Conservation (phyloP, 2,888 invertebrate genomes). For the Reticulitermes lucifugus region DNA sequence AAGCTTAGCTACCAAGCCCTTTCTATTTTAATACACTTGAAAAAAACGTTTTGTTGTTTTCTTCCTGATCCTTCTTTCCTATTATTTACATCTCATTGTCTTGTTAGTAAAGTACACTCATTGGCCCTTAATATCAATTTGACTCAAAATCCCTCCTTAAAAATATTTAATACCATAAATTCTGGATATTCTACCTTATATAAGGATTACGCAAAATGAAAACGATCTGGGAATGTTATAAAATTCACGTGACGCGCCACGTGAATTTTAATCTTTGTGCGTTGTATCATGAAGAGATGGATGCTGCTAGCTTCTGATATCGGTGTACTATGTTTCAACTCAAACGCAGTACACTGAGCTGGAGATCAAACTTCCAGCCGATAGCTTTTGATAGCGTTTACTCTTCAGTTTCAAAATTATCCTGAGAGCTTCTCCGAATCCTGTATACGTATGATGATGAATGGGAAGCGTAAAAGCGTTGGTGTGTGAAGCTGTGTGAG, state of each 20-base stretch:
- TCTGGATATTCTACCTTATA: too few relatives aligned
- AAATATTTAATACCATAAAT: too few relatives aligned
- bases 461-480: not conserved
- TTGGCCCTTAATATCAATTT: too few relatives aligned
- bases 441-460: not conserved
- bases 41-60: too few relatives aligned
- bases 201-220: too few relatives aligned
- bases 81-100: too few relatives aligned
- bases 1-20: too few relatives aligned
- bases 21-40: too few relatives aligned
- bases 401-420: conserved; percentile 25
- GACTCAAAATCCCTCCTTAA: too few relatives aligned
- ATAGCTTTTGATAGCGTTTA: conserved; percentile 30
- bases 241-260: not conserved
- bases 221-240: too few relatives aligned
- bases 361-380: conserved; percentile 10
- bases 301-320: not conserved
- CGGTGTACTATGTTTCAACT: not conserved
- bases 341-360: not conserved
- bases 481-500: not conserved
- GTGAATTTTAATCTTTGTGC: not conserved
- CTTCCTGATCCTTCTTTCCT: too few relatives aligned
- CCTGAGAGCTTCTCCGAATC: conserved; percentile 15
- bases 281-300: not conserved
- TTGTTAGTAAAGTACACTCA: too few relatives aligned